These are phyloP conservation scores for Agrilus mali DNA, from an alignment of 2,888 invertebrate species.

Conservation along the genomic window DNA sequence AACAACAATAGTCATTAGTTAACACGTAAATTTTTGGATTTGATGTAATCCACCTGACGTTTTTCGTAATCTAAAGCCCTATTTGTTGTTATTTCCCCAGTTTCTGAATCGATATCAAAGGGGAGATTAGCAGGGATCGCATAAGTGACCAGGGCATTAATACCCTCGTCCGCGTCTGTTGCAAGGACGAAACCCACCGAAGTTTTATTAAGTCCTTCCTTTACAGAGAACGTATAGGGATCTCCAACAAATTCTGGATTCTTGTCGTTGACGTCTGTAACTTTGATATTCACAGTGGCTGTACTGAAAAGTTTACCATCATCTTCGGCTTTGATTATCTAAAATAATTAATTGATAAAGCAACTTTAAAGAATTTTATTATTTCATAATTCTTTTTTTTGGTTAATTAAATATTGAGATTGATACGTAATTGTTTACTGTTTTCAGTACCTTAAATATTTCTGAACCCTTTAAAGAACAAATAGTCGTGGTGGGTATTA, in stretches of 20 bases:
- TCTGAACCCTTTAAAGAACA: no score
- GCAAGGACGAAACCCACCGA: conserved; percentile 73
- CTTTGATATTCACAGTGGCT: conserved; percentile 75
- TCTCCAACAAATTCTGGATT: conserved; percentile 78
- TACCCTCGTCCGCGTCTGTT: conserved; percentile 73
- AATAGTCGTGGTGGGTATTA: no score
- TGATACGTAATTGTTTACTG: no score
- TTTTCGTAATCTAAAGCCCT: conserved; percentile 70
- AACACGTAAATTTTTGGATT: no score
- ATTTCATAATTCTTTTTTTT: no score
- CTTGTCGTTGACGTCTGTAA: conserved; percentile 85
- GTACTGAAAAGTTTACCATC: conserved; percentile 70
- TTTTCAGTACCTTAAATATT: no score
- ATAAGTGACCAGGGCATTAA: conserved; percentile 72
- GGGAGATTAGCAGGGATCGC: conserved; percentile 67
- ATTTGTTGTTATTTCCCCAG: conserved; percentile 66
- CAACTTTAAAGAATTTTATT: no score
- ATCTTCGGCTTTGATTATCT: conserved; percentile 78
- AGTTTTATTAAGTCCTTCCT: conserved; percentile 52
- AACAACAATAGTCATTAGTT: conserved; percentile 1
- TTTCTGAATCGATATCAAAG: conserved; percentile 64
- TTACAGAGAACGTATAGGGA: conserved; percentile 70
- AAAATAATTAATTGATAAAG: conserved; percentile 17
- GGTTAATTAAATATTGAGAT: no score
- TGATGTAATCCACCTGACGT: conserved; percentile 45